These are phyloP conservation scores for Drosophila barbarae DNA, from an alignment of 2,888 invertebrate genomes.

Conservation along the genomic window DNA sequence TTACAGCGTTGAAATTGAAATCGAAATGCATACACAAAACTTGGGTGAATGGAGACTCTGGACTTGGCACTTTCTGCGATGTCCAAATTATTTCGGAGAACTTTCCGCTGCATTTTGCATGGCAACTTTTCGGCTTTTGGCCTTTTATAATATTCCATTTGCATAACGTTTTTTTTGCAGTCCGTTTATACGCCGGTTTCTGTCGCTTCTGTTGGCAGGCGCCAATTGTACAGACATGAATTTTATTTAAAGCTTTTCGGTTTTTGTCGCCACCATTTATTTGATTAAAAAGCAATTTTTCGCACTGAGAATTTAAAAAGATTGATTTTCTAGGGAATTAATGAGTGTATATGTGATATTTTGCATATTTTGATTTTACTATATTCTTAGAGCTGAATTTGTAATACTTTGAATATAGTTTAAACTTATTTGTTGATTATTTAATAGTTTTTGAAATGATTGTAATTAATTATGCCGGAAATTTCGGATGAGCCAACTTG, in stretches of 20 bases:
- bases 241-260: conserved; percentile 26
- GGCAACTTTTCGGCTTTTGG: conserved; percentile 7
- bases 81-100: conserved; percentile 24
- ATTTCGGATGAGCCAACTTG: conserved; percentile 3
- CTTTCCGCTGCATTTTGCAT: conserved; percentile 13
- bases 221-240: conserved; percentile 33
- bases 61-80: conserved; percentile 1
- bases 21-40: not conserved
- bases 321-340: not conserved
- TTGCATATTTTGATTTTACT: not conserved
- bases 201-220: conserved; percentile 7
- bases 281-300: conserved; percentile 57
- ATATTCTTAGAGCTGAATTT: not conserved
- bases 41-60: conserved; percentile 2
- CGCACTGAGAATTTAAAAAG: conserved; percentile 8
- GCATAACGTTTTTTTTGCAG: conserved; percentile 19
- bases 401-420: not conserved
- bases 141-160: conserved; percentile 55
- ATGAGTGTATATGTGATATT: not conserved
- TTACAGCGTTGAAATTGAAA: conserved; percentile 9
- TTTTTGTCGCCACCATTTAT: conserved; percentile 31
- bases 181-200: conserved; percentile 4
- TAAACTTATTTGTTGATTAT: not conserved
- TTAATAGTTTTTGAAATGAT: not conserved
- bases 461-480: too few species aligned